phyloP scores from a whole-genome alignment of 2,113 vertebrate species.

The Nyctibius bracteatus region DNA sequence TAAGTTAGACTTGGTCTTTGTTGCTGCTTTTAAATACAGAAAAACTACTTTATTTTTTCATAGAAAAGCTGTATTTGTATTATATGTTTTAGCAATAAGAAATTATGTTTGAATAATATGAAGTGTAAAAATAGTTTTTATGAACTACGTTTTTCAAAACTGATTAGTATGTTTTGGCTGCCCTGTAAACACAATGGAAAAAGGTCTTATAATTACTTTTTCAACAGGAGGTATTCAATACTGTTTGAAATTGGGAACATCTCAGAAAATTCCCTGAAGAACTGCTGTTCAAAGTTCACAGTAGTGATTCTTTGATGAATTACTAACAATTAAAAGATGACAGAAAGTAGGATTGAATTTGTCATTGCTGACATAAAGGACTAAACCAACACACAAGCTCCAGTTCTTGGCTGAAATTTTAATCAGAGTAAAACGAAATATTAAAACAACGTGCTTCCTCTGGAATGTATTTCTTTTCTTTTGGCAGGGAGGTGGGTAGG shows the following conservation, averaged over 20 bases:
- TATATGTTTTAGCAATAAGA: not conserved
- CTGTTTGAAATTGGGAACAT: not conserved
- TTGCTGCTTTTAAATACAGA: not conserved
- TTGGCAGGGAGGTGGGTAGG: rapidly evolving
- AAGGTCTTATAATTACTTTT: not conserved
- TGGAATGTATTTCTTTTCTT: not conserved
- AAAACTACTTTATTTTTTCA: not conserved
- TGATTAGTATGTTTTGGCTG: not conserved
- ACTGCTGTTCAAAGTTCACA: not conserved
- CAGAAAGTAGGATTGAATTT: not conserved
- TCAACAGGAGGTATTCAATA: not conserved
- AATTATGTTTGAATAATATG: not conserved
- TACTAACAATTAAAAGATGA: not conserved
- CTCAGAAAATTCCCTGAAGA: not conserved
- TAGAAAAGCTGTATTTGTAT: not conserved
- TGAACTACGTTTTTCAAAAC: not conserved
- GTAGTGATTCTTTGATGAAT: not conserved
- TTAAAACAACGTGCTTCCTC: not conserved
- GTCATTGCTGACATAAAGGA: not conserved
- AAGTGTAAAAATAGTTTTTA: not conserved
- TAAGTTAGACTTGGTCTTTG: not conserved
- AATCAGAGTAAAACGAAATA: not conserved
- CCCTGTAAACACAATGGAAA: not conserved
- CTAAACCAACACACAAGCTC: not conserved
- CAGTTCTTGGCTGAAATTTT: not conserved